Evolutionary conservation across 2,888 invertebrate species (phyloP).

Genomic region (Zeuzera pyrina): DNA sequence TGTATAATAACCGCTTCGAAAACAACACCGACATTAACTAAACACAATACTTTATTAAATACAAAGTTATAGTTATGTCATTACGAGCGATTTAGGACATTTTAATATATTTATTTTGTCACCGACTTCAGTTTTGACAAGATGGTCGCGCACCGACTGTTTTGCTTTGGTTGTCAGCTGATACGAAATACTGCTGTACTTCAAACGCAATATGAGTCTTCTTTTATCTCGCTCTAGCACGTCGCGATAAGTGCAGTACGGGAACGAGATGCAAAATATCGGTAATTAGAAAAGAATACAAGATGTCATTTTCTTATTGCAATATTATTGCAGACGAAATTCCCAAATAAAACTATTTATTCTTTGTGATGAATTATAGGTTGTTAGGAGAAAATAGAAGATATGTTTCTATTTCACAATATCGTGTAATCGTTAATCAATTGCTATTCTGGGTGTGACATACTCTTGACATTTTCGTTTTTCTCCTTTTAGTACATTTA

Average conservation of each 20-base stretch:
- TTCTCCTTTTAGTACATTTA: conserved; percentile 5
- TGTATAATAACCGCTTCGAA: conserved; percentile 51
- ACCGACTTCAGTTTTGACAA: conserved; percentile 72
- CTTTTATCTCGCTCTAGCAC: conserved; percentile 29
- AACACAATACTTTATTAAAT: conserved; percentile 58
- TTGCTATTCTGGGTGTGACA: conserved; percentile 57
- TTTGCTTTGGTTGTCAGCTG: conserved; percentile 75
- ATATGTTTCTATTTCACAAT: conserved; percentile 61
- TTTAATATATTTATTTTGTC: conserved; percentile 71
- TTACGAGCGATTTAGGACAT: conserved; percentile 64
- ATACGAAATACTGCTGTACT: conserved; percentile 61
- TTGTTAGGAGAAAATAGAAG: conserved; percentile 26
- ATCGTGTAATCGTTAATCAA: conserved; percentile 36
- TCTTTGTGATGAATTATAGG: conserved; percentile 53
- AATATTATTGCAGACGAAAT: conserved; percentile 54
- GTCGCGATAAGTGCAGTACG: conserved; percentile 8
- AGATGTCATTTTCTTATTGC: conserved; percentile 63
- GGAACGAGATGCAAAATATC: conserved; percentile 37
- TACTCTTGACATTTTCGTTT: conserved; percentile 10
- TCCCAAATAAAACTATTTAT: conserved; percentile 34
- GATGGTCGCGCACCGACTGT: conserved; percentile 75
- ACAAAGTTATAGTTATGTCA: conserved; percentile 57
- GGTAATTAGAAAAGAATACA: conserved; percentile 37
- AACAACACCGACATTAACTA: conserved; percentile 55
- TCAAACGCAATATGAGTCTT: conserved; percentile 32